Base-by-base conservation (phyloP, 1,140 invertebrate species). In the Drosophila equinoxialis region DNA sequence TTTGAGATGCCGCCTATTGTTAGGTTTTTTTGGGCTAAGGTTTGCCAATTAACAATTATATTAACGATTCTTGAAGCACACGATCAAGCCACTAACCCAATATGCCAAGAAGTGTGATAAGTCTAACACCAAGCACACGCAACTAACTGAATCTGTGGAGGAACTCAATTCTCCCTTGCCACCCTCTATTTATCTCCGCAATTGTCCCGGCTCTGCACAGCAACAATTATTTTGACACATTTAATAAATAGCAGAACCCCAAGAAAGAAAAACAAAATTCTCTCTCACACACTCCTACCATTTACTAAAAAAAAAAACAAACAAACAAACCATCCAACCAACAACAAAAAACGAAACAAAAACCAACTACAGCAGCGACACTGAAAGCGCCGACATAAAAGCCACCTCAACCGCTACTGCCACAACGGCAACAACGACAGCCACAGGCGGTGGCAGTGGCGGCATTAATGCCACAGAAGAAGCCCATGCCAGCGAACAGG, bases 351-450 rank as follows among this genome's bases (percentile, higher is more conserved):
- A 68, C 72, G 59, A 72, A 78, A 67, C 71, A 66, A 77, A 48
- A 62, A 51, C 74, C 81, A 80, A 74, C 30, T 57, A 82, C 79
- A 93, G 93, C 71, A 93, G 93, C 71, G 93, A 93, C 89, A 93
- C 93, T 39, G 93, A 93, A 86, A 93, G 93, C 79, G 93, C 93
- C 68, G 93, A 93, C 68, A 92, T 93, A 54, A 92, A 83, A 71
- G 91, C 79, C 41, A 91, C 84, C 57, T 84, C 78, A 62, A 89
- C 79, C 79, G 78, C 79, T 33, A 90, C 80, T 39, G 79, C 84
- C 17, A 75, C 81, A 62, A 79, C 89, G 73, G 67, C 81, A 48
- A 73, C 72, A 33, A 72, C 71, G 10, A 63, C 68, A 59, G 89
- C 80, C 20, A 74, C 74, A 63, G 75, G 68, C 60, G 67, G 65